Conservation (phyloP, 2,797 vertebrate species). For the Pipistrellus pipistrellus region DNA sequence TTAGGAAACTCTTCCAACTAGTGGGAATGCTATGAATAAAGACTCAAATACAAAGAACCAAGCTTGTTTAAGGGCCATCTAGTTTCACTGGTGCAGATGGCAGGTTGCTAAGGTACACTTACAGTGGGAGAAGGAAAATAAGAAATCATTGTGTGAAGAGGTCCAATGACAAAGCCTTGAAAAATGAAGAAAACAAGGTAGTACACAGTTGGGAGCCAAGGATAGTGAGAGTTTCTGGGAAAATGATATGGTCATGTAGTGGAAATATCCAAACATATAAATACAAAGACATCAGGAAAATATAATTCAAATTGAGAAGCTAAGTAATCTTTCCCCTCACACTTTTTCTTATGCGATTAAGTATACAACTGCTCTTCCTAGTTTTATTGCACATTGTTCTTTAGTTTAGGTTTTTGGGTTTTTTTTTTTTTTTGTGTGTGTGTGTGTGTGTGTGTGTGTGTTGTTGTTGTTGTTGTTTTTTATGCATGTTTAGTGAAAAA, state of each 20-base stretch:
- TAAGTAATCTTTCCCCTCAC: neutral
- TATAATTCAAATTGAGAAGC: neutral
- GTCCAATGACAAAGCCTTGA: neutral
- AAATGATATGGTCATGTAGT: neutral
- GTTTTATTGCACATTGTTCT: neutral
- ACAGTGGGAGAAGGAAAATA: neutral
- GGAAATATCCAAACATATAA: neutral
- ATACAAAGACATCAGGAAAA: neutral
- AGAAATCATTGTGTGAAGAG: neutral
- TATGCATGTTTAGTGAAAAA: slow-evolving; percentile 2
- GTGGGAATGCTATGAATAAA: neutral
- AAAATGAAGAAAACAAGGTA: neutral
- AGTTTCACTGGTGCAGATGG: neutral
- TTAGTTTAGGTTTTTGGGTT: neutral
- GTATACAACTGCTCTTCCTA: neutral
- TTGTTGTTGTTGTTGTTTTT: neutral
- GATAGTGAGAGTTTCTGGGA: neutral
- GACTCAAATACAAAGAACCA: neutral
- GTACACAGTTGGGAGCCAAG: neutral
- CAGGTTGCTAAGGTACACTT: neutral
- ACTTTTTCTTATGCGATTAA: neutral
- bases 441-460: too few species aligned
- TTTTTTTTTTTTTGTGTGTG: too few species aligned
- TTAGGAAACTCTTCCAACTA: neutral
- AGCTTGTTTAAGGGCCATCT: neutral